Evolutionary conservation across 2,113 vertebrate genomes (phyloP).

Genomic region (Pseudorectes ferrugineus): DNA sequence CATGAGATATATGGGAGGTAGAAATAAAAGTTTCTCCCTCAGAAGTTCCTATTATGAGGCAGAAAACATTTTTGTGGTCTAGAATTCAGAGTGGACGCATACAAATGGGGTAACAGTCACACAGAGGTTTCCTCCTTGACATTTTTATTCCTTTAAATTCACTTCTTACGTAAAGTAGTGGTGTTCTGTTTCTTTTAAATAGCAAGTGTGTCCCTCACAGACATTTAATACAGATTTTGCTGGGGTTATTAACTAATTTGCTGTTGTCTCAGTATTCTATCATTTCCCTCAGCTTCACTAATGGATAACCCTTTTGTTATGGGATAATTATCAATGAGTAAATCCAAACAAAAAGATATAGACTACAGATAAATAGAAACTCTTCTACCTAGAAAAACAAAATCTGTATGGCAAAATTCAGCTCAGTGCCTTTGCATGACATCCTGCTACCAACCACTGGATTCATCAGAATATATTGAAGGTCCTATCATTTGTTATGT

Average conservation of each 20-base stretch:
- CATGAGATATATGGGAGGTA: accelerated
- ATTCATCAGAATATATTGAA: neutral
- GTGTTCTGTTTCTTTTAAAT: neutral
- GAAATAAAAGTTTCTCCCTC: neutral
- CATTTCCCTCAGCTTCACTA: neutral
- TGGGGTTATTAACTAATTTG: neutral
- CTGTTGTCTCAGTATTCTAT: neutral
- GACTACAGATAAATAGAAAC: neutral
- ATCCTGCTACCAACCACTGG: neutral
- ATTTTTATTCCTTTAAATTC: neutral
- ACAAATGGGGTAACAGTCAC: neutral
- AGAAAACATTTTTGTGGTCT: neutral
- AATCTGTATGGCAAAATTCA: neutral
- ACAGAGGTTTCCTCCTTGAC: neutral
- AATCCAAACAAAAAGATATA: neutral
- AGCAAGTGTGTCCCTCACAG: neutral
- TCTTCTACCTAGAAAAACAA: neutral
- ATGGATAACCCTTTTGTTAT: neutral
- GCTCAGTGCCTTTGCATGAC: neutral
- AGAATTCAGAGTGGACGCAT: neutral
- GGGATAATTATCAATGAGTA: neutral
- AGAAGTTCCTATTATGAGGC: neutral
- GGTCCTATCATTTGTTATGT: neutral
- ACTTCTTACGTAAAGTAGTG: neutral
- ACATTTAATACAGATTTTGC: neutral